phyloP scores from a whole-genome alignment of 2,888 invertebrate genomes.

The Herminia tarsipennalis region DNA sequence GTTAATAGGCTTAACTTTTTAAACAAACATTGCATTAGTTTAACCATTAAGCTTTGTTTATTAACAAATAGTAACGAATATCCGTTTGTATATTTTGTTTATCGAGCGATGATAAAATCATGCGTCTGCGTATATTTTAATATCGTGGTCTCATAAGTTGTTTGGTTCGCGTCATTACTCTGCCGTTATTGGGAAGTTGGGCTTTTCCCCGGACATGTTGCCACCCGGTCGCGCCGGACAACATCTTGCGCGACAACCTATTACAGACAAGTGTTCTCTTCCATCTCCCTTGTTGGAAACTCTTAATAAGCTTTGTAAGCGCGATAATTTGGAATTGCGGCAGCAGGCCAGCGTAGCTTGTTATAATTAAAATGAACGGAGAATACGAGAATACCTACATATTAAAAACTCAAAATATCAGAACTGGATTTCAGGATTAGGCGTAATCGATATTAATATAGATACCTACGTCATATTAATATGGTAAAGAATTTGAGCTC shows the following conservation, averaged over 20 bases:
- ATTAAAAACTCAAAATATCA: too few relatives aligned
- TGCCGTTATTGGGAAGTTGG: conserved; percentile 79
- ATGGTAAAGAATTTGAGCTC: too few relatives aligned
- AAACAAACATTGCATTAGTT: background rate
- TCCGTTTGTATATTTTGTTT: too few relatives aligned
- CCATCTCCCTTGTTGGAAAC: conserved; percentile 59
- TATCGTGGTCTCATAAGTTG: conserved; percentile 63
- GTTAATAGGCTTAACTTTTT: conserved; percentile 12
- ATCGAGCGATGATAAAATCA: conserved; percentile 23
- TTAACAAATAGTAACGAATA: conserved; percentile 4
- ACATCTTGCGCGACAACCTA: conserved; percentile 82
- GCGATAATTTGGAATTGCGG: conserved; percentile 24
- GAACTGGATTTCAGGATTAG: too few relatives aligned
- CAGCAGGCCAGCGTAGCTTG: background rate
- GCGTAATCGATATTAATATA: too few relatives aligned
- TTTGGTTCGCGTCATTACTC: conserved; percentile 74
- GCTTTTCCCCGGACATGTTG: conserved; percentile 64
- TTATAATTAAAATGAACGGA: conserved; percentile 13
- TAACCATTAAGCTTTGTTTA: conserved; percentile 3
- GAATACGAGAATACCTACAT: too few relatives aligned
- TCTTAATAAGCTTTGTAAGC: conserved; percentile 59
- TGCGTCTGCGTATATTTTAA: conserved; percentile 49
- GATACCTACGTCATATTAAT: too few relatives aligned
- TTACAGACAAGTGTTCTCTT: conserved; percentile 74
- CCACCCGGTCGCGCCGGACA: conserved; percentile 53